These are phyloP conservation scores for Spodoptera exigua DNA, from an alignment of 2,888 invertebrate species.

Conservation along the genomic window DNA sequence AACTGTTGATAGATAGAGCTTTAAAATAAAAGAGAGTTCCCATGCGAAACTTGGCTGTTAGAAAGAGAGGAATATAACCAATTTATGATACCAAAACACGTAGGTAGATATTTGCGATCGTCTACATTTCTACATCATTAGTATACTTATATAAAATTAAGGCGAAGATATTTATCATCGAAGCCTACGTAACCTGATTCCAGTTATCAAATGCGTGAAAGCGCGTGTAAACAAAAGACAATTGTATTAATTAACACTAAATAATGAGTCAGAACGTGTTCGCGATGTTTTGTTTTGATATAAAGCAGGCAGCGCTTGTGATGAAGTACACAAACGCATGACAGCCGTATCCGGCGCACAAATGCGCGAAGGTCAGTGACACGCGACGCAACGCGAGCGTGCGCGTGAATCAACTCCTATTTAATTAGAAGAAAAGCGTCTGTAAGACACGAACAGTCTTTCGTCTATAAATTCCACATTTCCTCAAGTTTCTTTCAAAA, in stretches of 20 bases:
- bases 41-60: too few species aligned
- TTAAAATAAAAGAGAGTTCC: too few species aligned
- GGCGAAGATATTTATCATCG: constrained; percentile 9
- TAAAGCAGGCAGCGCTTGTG: constrained; percentile 71
- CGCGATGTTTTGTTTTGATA: constrained; percentile 67
- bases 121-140: too few species aligned
- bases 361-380: constrained; percentile 83
- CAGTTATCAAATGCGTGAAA: constrained; percentile 37
- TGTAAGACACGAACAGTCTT: constrained; percentile 36
- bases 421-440: constrained; percentile 72
- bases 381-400: constrained; percentile 62
- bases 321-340: constrained; percentile 71
- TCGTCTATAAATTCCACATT: constrained; percentile 17
- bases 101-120: too few species aligned
- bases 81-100: too few species aligned
- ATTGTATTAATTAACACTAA: constrained; percentile 51
- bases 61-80: too few species aligned
- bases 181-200: constrained; percentile 35
- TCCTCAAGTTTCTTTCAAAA: constrained; percentile 10
- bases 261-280: constrained; percentile 52
- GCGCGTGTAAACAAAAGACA: constrained; percentile 43
- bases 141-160: background rate
- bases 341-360: constrained; percentile 73
- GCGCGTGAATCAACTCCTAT: constrained; percentile 73
- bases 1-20: constrained; percentile 4